Evolutionary conservation across 1,140 invertebrate species (phyloP), one percentile per base, ranked within the genome.

Genomic region (Hypothenemus hampei): DNA sequence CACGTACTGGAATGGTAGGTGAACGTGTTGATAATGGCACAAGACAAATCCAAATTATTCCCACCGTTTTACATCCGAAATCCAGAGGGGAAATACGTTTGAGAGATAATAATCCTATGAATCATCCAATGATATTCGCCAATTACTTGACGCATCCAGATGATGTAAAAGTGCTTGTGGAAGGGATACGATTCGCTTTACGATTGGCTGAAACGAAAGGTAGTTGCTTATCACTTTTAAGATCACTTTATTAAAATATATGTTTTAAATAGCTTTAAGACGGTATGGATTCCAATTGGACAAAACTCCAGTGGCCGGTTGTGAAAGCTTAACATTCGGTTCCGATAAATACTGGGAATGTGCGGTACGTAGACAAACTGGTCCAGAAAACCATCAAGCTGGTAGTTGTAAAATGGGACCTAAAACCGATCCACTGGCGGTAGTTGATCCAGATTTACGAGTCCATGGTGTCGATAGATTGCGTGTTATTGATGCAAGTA

Each of bases 331-430:
- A 3, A 76, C 79, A 36, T 87, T 89, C 48, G 86, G 84, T 0
- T 85, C 81, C 50, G 87, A 91, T 65, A 78, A 78, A 0, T 91
- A 91, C 67, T 89, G 89, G 85, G 82, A 86, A 67, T 92, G 89
- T 61, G 85, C 87, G 0, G 78, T 86, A 1, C 76, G 81, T 40
- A 77, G 81, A 60, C 80, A 85, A 36, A 91, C 89, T 0, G 84
- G 81, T 0, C 85, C 87, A 1, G 86, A 92, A 69, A 91, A 91
- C 66, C 89, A 93, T 70, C 89, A 91, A 70, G 87, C 85, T 0
- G 89, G 87, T 1, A 87, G 83, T 13, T 89, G 86, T 67, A 85
- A 81, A 69, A 91, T 92, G 88, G 88, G 88, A 0, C 79, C 82
- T 0, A 56, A 72, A 0, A 74, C 75, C 0, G 87, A 90, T 68